Percentiles rank a stretch among this genome's conserved stretches.
Conservation (phyloP, 2,113 vertebrate genomes). For the Chamaetylas fuelleborni region DNA sequence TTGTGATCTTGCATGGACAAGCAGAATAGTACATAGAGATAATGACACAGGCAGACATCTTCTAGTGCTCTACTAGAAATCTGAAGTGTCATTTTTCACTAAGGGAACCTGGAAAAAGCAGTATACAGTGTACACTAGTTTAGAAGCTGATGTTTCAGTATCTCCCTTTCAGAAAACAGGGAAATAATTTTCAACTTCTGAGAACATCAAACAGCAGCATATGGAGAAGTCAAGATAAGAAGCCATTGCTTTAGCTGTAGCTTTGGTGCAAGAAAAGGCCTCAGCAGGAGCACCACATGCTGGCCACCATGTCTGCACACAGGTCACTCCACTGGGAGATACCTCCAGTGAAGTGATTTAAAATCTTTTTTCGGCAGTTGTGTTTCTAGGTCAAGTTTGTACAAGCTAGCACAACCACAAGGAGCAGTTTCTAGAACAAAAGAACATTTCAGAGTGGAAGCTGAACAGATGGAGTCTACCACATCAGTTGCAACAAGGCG, state of each 20-base stretch:
- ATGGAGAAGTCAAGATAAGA: neutral
- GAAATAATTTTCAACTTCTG: neutral
- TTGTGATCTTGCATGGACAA: neutral
- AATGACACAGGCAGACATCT: neutral
- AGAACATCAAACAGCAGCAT: accelerated
- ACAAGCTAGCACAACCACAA: neutral
- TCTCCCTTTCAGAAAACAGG: neutral
- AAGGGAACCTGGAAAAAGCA: neutral
- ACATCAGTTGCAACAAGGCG: neutral
- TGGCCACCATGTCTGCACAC: neutral
- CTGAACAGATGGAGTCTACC: neutral
- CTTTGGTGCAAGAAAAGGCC: neutral
- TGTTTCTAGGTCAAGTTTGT: neutral
- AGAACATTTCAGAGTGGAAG: neutral
- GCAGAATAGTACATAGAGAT: neutral
- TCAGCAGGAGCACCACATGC: neutral
- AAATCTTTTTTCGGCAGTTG: neutral
- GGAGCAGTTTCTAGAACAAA: neutral
- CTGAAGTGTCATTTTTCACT: neutral
- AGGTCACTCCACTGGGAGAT: neutral
- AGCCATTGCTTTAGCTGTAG: neutral
- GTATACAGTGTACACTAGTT: neutral
- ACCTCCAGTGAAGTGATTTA: neutral
- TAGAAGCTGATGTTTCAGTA: neutral
- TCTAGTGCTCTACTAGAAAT: neutral